phyloP scores from a whole-genome alignment of 2,113 vertebrate genomes.

The Ardeotis arabs region DNA sequence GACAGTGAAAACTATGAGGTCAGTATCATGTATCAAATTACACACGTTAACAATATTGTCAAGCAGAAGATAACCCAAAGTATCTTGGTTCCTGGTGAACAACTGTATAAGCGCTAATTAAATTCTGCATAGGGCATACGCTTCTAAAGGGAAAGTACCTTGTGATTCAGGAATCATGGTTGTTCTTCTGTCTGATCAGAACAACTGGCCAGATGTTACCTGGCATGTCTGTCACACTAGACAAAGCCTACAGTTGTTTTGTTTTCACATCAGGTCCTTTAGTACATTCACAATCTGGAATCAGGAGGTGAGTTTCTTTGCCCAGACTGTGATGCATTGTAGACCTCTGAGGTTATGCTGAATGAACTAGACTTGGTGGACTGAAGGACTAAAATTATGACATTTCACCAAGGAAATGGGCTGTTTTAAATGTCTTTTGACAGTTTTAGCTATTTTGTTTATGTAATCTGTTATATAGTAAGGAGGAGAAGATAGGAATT shows the following conservation, averaged over 20 bases:
- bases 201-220: neutral
- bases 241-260: neutral
- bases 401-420: neutral
- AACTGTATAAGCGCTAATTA: neutral
- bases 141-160: neutral
- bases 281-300: neutral
- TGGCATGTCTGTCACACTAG: neutral
- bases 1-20: neutral
- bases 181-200: neutral
- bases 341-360: too few species aligned
- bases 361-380: neutral
- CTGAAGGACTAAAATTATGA: neutral
- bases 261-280: neutral
- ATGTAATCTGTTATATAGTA: neutral
- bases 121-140: neutral
- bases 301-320: neutral
- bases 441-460: neutral
- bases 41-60: too few species aligned
- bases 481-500: neutral
- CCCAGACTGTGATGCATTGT: neutral
- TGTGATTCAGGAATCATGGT: neutral
- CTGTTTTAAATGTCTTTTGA: neutral
- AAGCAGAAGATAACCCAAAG: neutral
- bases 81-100: neutral
- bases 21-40: neutral